Evolutionary conservation across 1,140 invertebrate genomes (phyloP).

Genomic region (Neodiprion fabricii): DNA sequence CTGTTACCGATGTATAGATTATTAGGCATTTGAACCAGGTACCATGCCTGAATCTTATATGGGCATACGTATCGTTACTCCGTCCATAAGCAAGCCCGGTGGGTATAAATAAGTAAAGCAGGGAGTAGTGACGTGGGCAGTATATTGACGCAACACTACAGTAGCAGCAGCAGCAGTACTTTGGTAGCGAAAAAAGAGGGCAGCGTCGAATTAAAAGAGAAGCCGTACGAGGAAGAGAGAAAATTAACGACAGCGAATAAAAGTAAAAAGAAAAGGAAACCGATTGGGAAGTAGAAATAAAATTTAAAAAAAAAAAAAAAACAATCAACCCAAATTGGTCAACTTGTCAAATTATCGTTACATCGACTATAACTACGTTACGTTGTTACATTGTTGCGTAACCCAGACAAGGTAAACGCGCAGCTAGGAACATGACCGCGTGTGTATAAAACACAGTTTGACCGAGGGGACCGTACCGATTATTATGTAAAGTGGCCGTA

Average conservation of each 20-base stretch:
- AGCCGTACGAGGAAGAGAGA: not conserved
- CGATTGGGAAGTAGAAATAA: too few species aligned
- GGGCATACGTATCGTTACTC: too few species aligned
- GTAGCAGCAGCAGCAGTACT: constrained; percentile 11
- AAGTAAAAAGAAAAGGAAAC: too few species aligned
- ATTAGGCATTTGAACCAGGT: too few species aligned
- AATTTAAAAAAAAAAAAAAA: not conserved
- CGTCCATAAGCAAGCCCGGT: too few species aligned
- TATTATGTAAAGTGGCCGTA: not conserved
- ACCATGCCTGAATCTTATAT: too few species aligned
- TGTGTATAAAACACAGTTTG: not conserved
- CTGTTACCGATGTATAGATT: too few species aligned
- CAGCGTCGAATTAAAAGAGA: not conserved
- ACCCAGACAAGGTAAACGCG: not conserved
- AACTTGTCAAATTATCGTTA: constrained; percentile 1
- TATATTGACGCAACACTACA: constrained; percentile 14
- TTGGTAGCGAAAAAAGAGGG: not conserved
- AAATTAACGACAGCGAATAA: too few species aligned
- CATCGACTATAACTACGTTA: not conserved
- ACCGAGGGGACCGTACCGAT: not conserved
- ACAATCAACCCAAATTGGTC: not conserved
- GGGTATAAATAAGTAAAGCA: too few species aligned
- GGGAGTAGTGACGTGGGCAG: constrained; percentile 24
- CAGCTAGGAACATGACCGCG: not conserved
- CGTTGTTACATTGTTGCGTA: not conserved